Evolutionary conservation across 2,113 vertebrate genomes (phyloP), one percentile per base, ranked within the genome.

Genomic region (Geococcyx californianus): DNA sequence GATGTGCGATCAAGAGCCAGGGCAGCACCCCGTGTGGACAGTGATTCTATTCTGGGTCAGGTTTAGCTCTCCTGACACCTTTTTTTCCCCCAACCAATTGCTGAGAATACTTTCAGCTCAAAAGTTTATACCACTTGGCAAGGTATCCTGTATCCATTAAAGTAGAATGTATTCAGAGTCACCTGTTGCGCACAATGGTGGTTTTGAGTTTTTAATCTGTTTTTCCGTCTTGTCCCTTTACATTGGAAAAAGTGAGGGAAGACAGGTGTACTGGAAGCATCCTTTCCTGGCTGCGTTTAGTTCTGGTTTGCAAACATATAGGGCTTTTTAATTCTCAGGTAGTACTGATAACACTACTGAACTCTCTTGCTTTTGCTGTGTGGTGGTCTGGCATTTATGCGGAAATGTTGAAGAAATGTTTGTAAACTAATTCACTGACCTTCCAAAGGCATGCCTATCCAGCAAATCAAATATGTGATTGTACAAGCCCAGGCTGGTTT

Each of bases 91-190:
- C 25, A 55, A 47, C 9, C 1, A 11, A 11, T 20, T 31, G 26
- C 36, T 14, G 60, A 19, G 42, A 51, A 21, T 33, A 49, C 31
- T 29, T 28, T 59, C 33, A 18, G 7, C 15, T 40, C 38, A 2
- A 3, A 66, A 62, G 69, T 11, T 77, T 75, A 52, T 47, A 16
- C 26, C 44, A 26, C 29, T 78, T 62, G 5, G n/a, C n/a, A n/a
- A n/a, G n/a, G n/a, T n/a, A n/a, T n/a, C n/a, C n/a, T 3, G 5
- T 34, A 3, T 54, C 29, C 2, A 5, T 2, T 4, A 13, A 59
- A 70, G 33, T 42, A 28, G 47, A 26, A 60, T 36, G 40, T 40
- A 40, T 82, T 87, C 15, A 24, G 20, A 33, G 25, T n/a, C 36
- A 29, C 31, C 56, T 82, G 68, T 51, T 34, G 23, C 4, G 31